Evolutionary conservation across 2,797 vertebrate genomes (phyloP).

Genomic region (Hydrophis major): DNA sequence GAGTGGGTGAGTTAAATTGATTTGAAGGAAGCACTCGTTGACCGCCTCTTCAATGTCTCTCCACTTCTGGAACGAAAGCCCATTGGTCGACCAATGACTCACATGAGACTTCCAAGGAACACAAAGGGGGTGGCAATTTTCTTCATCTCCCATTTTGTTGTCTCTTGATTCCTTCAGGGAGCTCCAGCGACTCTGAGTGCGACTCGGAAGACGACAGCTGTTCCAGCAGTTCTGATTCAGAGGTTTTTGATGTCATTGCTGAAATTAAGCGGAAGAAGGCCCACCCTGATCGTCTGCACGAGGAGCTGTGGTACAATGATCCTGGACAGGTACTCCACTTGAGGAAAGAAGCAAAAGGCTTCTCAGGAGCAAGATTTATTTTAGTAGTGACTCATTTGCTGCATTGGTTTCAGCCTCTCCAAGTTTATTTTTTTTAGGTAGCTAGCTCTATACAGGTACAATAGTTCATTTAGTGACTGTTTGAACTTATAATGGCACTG

Average conservation of each 20-base stretch:
- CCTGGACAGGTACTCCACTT: slow-evolving; percentile 84
- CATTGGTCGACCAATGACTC: neutral
- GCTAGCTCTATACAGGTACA: neutral
- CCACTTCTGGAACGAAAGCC: neutral
- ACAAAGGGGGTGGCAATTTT: neutral
- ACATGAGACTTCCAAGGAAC: neutral
- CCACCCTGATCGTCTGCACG: slow-evolving; percentile 94
- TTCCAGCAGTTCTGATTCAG: slow-evolving; percentile 90
- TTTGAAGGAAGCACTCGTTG: neutral
- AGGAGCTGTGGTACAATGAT: slow-evolving; percentile 99
- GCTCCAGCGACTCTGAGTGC: slow-evolving; percentile 92
- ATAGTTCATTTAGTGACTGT: neutral
- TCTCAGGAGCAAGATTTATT: neutral
- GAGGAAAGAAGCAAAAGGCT: neutral
- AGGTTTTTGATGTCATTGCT: slow-evolving; percentile 95
- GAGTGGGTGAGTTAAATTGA: neutral
- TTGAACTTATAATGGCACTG: no score
- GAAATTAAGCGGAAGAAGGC: slow-evolving; percentile 98
- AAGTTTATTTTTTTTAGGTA: neutral
- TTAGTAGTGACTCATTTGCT: neutral
- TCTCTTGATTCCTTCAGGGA: slow-evolving; percentile 65
- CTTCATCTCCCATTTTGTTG: neutral
- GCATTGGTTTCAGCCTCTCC: neutral
- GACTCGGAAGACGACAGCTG: slow-evolving; percentile 92
- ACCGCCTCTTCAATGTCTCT: neutral